Evolutionary conservation across 2,888 invertebrate species (phyloP).

Genomic region (Cyclophora albipunctata): DNA sequence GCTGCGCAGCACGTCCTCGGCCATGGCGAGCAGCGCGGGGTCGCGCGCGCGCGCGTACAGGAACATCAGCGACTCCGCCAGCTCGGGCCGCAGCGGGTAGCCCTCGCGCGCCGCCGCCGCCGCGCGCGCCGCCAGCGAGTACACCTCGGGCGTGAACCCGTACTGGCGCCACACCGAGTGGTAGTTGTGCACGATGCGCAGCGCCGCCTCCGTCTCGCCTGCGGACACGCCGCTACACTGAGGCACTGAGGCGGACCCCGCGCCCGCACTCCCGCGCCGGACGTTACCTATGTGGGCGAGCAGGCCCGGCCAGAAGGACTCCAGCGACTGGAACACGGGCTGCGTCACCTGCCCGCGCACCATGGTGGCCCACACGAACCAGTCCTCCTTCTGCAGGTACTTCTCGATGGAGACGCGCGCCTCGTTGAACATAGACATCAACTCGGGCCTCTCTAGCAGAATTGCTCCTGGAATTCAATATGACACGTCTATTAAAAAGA

Average conservation of each 20-base stretch:
- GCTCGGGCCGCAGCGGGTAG: conserved; percentile 96
- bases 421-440: conserved; percentile 93
- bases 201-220: conserved; percentile 92
- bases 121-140: conserved; percentile 92
- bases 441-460: conserved; percentile 90
- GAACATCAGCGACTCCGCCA: conserved; percentile 98
- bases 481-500: too few relatives aligned
- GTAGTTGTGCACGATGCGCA: conserved; percentile 96
- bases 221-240: conserved; percentile 11
- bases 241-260: not conserved
- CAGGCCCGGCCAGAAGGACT: conserved; percentile 99
- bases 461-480: conserved; percentile 77
- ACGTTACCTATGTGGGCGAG: conserved; percentile 83
- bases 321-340: conserved; percentile 98
- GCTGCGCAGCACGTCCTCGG: conserved; percentile 93
- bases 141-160: conserved; percentile 98
- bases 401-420: conserved; percentile 85
- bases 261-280: too few relatives aligned
- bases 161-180: conserved; percentile 98
- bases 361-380: conserved; percentile 99
- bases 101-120: conserved; percentile 88
- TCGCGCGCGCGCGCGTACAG: conserved; percentile 96
- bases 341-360: conserved; percentile 94
- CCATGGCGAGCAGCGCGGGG: conserved; percentile 92
- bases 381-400: conserved; percentile 94